Conservation (phyloP, 2,797 vertebrate species). For the Vireo griseus region DNA sequence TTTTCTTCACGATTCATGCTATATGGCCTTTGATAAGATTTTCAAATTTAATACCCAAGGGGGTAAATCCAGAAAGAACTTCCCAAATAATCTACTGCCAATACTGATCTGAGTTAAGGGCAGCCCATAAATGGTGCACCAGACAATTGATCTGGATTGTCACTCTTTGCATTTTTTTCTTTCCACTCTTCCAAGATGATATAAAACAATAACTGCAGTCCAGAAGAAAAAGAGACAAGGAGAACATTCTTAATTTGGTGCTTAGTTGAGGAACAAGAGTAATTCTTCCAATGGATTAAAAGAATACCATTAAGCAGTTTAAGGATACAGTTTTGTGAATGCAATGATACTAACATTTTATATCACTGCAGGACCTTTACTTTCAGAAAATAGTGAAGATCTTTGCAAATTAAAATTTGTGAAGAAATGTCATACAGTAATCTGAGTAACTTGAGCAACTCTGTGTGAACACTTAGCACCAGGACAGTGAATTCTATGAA, state of each 20-base stretch:
- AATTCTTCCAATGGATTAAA: background rate
- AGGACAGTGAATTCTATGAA: background rate
- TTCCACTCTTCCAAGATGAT: background rate
- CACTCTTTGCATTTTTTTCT: background rate
- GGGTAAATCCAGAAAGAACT: conserved; percentile 39
- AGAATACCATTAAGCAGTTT: background rate
- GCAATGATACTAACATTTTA: background rate
- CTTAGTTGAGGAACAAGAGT: background rate
- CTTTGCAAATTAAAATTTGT: background rate
- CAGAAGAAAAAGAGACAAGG: background rate
- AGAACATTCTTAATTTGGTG: background rate
- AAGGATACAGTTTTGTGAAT: background rate
- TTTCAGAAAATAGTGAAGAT: background rate
- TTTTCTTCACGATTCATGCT: conserved; percentile 21
- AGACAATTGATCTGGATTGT: background rate
- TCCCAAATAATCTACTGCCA: conserved; percentile 64
- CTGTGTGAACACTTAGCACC: background rate
- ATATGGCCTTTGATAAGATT: conserved; percentile 4
- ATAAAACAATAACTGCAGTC: background rate
- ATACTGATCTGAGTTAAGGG: conserved; percentile 61
- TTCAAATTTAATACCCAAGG: conserved; percentile 61
- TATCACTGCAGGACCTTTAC: background rate
- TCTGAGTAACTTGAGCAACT: background rate
- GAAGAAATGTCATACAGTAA: background rate
- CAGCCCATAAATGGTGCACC: conserved; percentile 13